Percentiles rank a stretch among this genome's conserved stretches.
These are phyloP conservation scores for Esox niger DNA, from an alignment of 2,113 vertebrate species.

Conservation along the genomic window DNA sequence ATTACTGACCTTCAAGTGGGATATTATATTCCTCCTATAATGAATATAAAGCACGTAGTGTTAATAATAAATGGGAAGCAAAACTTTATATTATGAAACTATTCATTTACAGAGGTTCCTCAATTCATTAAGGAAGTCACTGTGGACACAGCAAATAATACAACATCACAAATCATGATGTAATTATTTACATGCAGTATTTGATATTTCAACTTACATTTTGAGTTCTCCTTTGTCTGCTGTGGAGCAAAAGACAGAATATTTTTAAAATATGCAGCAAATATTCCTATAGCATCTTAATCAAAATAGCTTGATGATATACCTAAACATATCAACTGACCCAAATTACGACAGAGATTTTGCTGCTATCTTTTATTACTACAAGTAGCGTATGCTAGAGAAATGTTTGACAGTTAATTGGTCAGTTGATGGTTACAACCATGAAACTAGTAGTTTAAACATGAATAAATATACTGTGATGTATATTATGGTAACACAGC, in stretches of 20 bases:
- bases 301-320: too few relatives aligned
- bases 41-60: background rate
- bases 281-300: background rate
- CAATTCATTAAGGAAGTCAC: background rate
- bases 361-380: too few relatives aligned
- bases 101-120: background rate
- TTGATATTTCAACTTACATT: constrained; percentile 35
- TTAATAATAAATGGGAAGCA: background rate
- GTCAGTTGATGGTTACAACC: too few relatives aligned
- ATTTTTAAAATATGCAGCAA: background rate
- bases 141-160: background rate
- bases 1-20: constrained; percentile 35
- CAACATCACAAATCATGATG: background rate
- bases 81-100: background rate
- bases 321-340: too few relatives aligned
- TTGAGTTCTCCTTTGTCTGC: constrained; percentile 2
- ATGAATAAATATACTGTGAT: too few relatives aligned
- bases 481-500: background rate
- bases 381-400: too few relatives aligned
- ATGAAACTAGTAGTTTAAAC: too few relatives aligned
- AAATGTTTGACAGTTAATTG: too few relatives aligned
- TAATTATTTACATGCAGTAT: background rate
- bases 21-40: constrained; percentile 31
- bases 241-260: constrained; percentile 32
- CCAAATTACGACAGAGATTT: too few relatives aligned